Conservation (phyloP, 2,888 invertebrate species). For the Agrilus cyanescens region DNA sequence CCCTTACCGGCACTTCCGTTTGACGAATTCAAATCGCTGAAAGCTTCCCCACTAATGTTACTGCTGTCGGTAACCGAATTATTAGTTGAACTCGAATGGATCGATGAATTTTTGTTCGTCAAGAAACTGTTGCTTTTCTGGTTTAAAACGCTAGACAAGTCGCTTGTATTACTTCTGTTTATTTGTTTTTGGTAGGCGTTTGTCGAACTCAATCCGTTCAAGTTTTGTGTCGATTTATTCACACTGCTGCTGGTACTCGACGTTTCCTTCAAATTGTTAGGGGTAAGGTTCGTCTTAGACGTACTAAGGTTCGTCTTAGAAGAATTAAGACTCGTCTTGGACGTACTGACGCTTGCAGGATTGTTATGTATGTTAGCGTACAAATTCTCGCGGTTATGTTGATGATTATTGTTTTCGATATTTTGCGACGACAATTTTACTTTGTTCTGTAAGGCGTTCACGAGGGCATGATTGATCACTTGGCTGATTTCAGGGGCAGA, state of each 20-base stretch:
- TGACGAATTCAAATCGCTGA: constrained; percentile 14
- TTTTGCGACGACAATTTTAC: constrained; percentile 17
- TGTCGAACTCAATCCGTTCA: constrained; percentile 10
- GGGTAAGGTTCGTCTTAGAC: constrained; percentile 10
- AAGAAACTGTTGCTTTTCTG: constrained; percentile 23
- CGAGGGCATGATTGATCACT: constrained; percentile 27
- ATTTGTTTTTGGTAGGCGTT: constrained; percentile 3
- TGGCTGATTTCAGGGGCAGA: constrained; percentile 51
- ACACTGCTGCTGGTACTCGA: constrained; percentile 14
- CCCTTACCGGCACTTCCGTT: constrained; percentile 15
- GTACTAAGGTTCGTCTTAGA: constrained; percentile 11
- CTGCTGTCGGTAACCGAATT: constrained; percentile 11
- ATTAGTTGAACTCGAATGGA: constrained; percentile 10
- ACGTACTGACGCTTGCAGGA: constrained; percentile 16
- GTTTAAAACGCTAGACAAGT: constrained; percentile 5
- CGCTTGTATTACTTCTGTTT: not conserved
- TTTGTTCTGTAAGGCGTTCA: constrained; percentile 22
- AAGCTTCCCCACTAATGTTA: constrained; percentile 11
- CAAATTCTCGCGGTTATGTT: constrained; percentile 27
- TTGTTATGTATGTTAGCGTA: constrained; percentile 28
- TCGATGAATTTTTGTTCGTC: constrained; percentile 19
- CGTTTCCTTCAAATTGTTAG: constrained; percentile 13
- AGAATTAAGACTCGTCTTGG: constrained; percentile 19
- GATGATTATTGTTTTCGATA: constrained; percentile 15
- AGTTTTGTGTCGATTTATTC: constrained; percentile 17